Conservation (phyloP, 1,140 invertebrate species). For the Varroa destructor region DNA sequence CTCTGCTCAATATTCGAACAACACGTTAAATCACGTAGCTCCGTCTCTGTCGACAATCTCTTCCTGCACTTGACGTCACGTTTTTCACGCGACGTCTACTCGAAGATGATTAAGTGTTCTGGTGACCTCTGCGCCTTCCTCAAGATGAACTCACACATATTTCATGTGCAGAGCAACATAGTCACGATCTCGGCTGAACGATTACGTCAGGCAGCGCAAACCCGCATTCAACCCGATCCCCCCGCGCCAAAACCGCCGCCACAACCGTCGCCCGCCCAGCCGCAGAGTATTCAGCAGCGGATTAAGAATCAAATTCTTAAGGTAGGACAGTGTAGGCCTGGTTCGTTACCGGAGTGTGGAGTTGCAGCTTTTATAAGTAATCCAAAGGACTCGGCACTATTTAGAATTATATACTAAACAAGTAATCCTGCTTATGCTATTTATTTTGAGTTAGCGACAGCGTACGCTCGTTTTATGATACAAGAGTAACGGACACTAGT, state of each 20-base stretch:
- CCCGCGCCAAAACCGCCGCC: slow-evolving; percentile 29
- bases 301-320: slow-evolving; percentile 28
- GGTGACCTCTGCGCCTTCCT: slow-evolving; percentile 72
- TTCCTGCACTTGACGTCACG: slow-evolving; percentile 63
- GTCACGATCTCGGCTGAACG: slow-evolving; percentile 50
- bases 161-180: slow-evolving; percentile 74
- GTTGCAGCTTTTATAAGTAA: too few species aligned
- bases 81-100: slow-evolving; percentile 58
- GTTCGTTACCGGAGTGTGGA: not conserved
- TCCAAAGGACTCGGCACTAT: too few species aligned
- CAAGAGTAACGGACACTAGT: too few species aligned
- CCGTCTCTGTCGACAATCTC: slow-evolving; percentile 66
- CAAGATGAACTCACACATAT: slow-evolving; percentile 73
- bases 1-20: slow-evolving; percentile 33
- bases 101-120: slow-evolving; percentile 67
- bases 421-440: too few species aligned
- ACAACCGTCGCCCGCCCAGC: slow-evolving; percentile 20
- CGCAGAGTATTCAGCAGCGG: slow-evolving; percentile 27
- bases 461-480: too few species aligned
- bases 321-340: not conserved
- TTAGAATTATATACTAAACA: too few species aligned
- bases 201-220: slow-evolving; percentile 30
- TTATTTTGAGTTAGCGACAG: too few species aligned
- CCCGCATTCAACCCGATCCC: slow-evolving; percentile 33
- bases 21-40: slow-evolving; percentile 41